Evolutionary conservation across 2,113 vertebrate species (phyloP), one percentile per base, ranked within the genome.

Genomic region (Carettochelys insculpta): DNA sequence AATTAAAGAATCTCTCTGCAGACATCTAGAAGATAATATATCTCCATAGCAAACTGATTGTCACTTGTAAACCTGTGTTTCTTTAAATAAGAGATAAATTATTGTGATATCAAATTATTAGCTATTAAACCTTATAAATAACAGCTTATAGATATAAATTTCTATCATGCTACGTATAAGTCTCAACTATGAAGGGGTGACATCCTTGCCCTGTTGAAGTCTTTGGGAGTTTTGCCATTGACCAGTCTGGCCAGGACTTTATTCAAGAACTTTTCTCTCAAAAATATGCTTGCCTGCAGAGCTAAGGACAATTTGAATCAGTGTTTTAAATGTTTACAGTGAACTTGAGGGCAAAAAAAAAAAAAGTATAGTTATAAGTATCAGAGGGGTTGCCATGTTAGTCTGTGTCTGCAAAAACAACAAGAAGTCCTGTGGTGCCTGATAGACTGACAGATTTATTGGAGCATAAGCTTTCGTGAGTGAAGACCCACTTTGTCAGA

Each of bases 141-240:
- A 61, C 31, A 12, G 22, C 41, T 79, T 56, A 41, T 41, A 41
- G 20, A 38, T 17, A 82, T 31, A 45, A 31, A 65, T 65, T 61
- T 87, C n/a, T 87, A 80, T 2, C 31, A 1, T 83, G 31, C 53
- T 54, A 1, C 43, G 7, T 16, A 5, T 3, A 65, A 1, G 16
- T 1, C 3, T 65, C 68, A 90, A 34, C 24, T 41, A 1, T 43
- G 17, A 5, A 75, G 11, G 11, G 71, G 8, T 27, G 45, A 82
- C 34, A 22, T 2, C 0, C 1, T 29, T 31, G 0, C 19, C 1
- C 50, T 87, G 75, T 75, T 58, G 1, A 71, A 41, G 38, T 86
- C 75, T 3, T 11, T 81, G 47, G 19, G n/a, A 86, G 34, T 76
- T 94, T 73, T 93, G 29, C 13, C 6, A 6, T 90, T 77, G 80